phyloP scores from a whole-genome alignment of 1,140 invertebrate species.

The Caenorhabditis inopinata region DNA sequence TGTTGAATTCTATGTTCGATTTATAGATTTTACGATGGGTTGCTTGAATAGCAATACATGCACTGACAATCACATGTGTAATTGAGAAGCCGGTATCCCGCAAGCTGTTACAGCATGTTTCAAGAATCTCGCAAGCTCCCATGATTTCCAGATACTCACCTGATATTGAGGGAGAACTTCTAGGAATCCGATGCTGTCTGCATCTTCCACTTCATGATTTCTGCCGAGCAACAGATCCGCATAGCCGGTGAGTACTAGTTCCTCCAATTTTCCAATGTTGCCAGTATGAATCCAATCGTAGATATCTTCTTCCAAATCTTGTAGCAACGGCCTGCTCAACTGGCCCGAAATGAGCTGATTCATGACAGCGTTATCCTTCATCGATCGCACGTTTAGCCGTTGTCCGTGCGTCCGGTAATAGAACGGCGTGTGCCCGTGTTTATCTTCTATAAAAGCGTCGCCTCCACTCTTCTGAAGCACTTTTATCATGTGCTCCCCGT shows the following conservation, averaged over 20 bases:
- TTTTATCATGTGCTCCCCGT: constrained; percentile 66
- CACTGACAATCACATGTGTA: too few relatives aligned
- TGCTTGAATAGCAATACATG: too few relatives aligned
- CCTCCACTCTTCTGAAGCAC: constrained; percentile 64
- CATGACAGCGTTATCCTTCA: constrained; percentile 66
- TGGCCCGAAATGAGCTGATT: constrained; percentile 65
- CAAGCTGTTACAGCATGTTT: too few relatives aligned
- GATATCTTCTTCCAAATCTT: constrained; percentile 71
- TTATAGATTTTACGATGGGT: too few relatives aligned
- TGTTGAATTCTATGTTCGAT: too few relatives aligned
- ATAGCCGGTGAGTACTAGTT: constrained; percentile 81
- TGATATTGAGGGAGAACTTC: constrained; percentile 85
- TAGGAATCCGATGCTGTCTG: constrained; percentile 83
- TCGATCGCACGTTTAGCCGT: constrained; percentile 61
- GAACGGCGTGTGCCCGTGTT: constrained; percentile 65
- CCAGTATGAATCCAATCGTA: constrained; percentile 74
- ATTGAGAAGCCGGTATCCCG: too few relatives aligned
- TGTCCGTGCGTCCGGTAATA: constrained; percentile 66
- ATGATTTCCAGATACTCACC: constrained; percentile 70
- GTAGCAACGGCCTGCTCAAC: constrained; percentile 59
- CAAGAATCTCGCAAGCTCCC: neutral
- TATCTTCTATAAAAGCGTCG: constrained; percentile 66
- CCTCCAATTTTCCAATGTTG: constrained; percentile 85
- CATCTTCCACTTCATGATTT: constrained; percentile 70
- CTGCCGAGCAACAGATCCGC: constrained; percentile 77